These are phyloP conservation scores for Reticulitermes speratus DNA, from an alignment of 1,140 invertebrate genomes.

Conservation along the genomic window DNA sequence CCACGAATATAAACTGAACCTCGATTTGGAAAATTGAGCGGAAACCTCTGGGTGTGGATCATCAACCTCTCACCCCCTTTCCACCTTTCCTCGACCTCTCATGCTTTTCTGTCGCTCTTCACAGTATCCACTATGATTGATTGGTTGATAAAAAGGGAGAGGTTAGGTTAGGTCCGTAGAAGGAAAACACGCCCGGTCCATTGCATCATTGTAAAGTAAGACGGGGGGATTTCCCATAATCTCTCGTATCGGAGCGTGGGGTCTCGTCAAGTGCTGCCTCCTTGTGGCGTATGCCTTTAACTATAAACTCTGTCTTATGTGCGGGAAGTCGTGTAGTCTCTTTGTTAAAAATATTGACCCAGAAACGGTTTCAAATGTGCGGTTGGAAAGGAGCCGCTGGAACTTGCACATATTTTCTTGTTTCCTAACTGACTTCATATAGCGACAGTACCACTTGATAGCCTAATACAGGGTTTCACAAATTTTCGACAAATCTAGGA, in stretches of 20 bases:
- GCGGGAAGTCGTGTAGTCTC: too few relatives aligned
- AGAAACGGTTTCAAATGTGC: too few relatives aligned
- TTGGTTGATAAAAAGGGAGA: constrained; percentile 28
- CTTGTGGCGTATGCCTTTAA: constrained; percentile 7
- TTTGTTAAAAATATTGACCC: too few relatives aligned
- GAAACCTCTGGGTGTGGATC: constrained; percentile 21
- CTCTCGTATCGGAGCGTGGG: not conserved
- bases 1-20: constrained; percentile 12
- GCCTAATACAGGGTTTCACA: too few relatives aligned
- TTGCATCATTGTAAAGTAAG: constrained; percentile 12
- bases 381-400: too few relatives aligned
- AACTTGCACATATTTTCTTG: too few relatives aligned
- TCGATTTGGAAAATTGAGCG: constrained; percentile 28
- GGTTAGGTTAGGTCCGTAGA: constrained; percentile 11
- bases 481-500: too few relatives aligned
- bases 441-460: too few relatives aligned
- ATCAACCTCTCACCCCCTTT: constrained; percentile 8
- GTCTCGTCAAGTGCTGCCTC: constrained; percentile 23
- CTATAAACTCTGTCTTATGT: not conserved
- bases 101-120: not conserved
- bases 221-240: constrained; percentile 20
- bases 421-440: too few relatives aligned
- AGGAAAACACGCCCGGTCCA: constrained; percentile 23
- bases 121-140: constrained; percentile 26
- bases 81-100: not conserved